Evolutionary conservation across 2,113 vertebrate genomes (phyloP), one percentile per base, ranked within the genome.

Genomic region (Oncorhynchus gorbuscha): DNA sequence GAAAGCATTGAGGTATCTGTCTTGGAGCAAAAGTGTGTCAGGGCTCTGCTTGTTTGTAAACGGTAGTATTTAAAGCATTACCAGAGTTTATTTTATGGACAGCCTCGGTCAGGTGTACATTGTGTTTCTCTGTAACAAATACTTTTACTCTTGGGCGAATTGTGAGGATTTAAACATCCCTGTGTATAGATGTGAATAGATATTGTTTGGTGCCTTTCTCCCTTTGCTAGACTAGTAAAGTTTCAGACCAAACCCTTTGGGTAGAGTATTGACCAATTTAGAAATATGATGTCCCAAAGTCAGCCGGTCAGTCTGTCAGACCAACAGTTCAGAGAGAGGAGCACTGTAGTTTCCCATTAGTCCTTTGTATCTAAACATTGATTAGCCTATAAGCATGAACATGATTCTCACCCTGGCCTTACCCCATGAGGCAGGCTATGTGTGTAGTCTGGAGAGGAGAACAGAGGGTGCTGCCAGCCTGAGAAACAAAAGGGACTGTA

Each of bases 351-450:
- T 22, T 45, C 28, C 20, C 3, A 35, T 28, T 68, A 66, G 45
- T 72, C 79, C 74, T 72, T 80, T 80, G 78, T 79, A 61, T 79
- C 64, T 69, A 49, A 69, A 75, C 72, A 72, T 20, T 69, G 73
- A 74, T 45, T 66, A 18, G 66, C 77, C 78, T 70, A 48, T 71
- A 72, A 69, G 71, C 74, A 81, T 83, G 80, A 79, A 80, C 26
- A 75, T 72, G 76, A 74, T 76, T 67, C 77, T 58, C 70, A 59
- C 69, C 35, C 30, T 73, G 79, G 71, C 68, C 9, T 45, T 45
- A 11, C 39, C 39, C 39, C 9, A 45, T 11, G 30, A 79, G 75
- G 75, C 73, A 79, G 69, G 51, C 11, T 24, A 4, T 62, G n/a
- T 39, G 18, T 39, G 67, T 69, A 20, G 30, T 18, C 39, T 45